A percentile compares a stretch with the other conserved stretches of the same genome.
phyloP scores from a whole-genome alignment of 2,888 invertebrate species.

The Macrosoma leucophasiata region DNA sequence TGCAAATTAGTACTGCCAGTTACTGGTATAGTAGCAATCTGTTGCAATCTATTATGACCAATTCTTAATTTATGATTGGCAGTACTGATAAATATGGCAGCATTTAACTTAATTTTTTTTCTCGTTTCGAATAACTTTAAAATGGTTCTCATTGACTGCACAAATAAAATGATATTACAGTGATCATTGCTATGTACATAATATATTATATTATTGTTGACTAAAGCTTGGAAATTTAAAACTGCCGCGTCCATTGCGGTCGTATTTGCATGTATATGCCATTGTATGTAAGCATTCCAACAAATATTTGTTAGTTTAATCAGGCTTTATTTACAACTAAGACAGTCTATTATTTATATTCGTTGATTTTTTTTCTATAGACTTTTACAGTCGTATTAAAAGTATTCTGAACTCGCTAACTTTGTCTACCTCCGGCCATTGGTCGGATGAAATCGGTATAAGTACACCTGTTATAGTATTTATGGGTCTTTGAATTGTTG shows the following conservation, averaged over 20 bases:
- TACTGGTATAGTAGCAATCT: no score
- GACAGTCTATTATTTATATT: background rate
- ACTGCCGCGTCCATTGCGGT: slow-evolving; percentile 19
- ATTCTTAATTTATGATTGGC: no score
- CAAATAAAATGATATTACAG: slow-evolving; percentile 55
- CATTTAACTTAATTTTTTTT: no score
- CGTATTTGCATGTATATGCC: slow-evolving; percentile 37
- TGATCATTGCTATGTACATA: slow-evolving; percentile 61
- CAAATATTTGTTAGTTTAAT: slow-evolving; percentile 25
- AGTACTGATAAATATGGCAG: no score
- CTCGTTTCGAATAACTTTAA: no score
- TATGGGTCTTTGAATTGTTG: slow-evolving; percentile 58
- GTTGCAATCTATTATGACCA: no score
- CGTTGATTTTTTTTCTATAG: slow-evolving; percentile 8
- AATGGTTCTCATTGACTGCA: slow-evolving; percentile 49
- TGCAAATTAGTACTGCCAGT: no score
- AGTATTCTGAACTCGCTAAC: slow-evolving; percentile 28
- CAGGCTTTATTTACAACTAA: slow-evolving; percentile 14
- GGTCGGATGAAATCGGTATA: slow-evolving; percentile 46
- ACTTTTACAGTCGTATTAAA: slow-evolving; percentile 9
- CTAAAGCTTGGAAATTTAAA: slow-evolving; percentile 29
- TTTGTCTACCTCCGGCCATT: slow-evolving; percentile 38
- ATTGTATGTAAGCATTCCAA: slow-evolving; percentile 64
- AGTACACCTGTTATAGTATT: slow-evolving; percentile 59
- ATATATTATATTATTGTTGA: slow-evolving; percentile 39